These are phyloP conservation scores for Pseudomugil tenellus DNA, from an alignment of 2,797 vertebrate species.

Conservation along the genomic window DNA sequence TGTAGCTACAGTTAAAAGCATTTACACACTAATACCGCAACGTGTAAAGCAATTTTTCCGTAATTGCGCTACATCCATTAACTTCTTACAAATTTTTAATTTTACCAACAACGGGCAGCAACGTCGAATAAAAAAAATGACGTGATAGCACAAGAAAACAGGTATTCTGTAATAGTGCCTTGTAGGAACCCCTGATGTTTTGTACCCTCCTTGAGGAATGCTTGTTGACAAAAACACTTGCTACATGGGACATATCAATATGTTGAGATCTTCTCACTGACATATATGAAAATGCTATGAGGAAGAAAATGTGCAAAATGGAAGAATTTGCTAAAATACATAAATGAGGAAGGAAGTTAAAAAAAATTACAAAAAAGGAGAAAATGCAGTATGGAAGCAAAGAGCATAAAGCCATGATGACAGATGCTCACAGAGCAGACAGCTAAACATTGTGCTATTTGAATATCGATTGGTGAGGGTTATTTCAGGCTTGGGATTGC, in stretches of 20 bases:
- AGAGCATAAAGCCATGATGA: slow-evolving; percentile 3
- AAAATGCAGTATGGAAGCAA: slow-evolving; percentile 2
- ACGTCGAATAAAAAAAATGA: neutral
- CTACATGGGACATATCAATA: slow-evolving; percentile 27
- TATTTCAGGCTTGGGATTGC: slow-evolving; percentile 62
- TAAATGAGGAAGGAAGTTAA: slow-evolving; percentile 10
- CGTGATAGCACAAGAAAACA: slow-evolving; percentile 23
- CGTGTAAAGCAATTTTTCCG: no score
- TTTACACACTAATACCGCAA: no score
- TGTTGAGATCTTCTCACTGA: slow-evolving; percentile 29
- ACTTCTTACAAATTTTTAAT: no score
- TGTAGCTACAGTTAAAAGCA: no score
- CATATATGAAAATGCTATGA: slow-evolving; percentile 10
- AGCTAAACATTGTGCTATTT: slow-evolving; percentile 53
- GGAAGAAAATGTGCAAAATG: slow-evolving; percentile 1
- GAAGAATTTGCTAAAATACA: neutral
- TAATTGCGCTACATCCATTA: no score
- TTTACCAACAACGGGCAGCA: no score
- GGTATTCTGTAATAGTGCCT: slow-evolving; percentile 27
- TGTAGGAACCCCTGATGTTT: slow-evolving; percentile 31
- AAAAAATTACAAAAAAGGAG: neutral
- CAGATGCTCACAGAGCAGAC: slow-evolving; percentile 22
- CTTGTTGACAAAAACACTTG: slow-evolving; percentile 54
- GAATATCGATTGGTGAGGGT: slow-evolving; percentile 67
- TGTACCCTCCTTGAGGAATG: slow-evolving; percentile 37